Conservation (phyloP, 2,113 vertebrate species). For the Emydocephalus ijimae region DNA sequence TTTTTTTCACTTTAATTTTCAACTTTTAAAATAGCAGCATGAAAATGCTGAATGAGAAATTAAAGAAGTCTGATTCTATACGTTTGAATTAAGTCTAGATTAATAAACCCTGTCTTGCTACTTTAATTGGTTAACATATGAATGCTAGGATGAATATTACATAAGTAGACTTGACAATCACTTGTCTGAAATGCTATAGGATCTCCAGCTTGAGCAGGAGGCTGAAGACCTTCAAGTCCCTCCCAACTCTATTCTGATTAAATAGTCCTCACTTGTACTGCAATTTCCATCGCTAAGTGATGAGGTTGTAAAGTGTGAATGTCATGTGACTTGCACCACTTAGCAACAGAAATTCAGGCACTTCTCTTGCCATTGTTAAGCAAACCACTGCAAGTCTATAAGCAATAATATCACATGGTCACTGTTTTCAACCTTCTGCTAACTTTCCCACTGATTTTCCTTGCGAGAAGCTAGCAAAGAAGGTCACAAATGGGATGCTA, state of each 20-base stretch:
- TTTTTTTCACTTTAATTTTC: neutral
- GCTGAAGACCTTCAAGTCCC: no score
- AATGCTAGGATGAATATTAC: neutral
- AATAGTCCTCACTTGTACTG: neutral
- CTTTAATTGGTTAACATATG: neutral
- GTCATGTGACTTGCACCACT: neutral
- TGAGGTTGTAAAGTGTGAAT: neutral
- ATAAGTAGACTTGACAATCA: no score
- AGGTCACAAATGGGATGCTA: no score
- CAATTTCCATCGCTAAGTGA: neutral
- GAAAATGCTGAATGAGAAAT: neutral
- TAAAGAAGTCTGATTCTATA: neutral
- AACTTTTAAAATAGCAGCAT: neutral
- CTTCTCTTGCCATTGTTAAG: neutral
- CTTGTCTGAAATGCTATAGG: no score
- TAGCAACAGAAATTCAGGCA: neutral
- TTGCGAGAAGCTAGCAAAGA: no score
- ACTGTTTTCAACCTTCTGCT: neutral
- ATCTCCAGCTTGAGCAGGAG: no score
- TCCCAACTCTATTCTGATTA: no score
- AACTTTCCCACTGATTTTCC: neutral
- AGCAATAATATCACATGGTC: neutral
- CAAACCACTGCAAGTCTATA: neutral
- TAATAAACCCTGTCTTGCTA: neutral
- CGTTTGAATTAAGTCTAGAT: neutral